phyloP scores from a whole-genome alignment of 1,140 invertebrate genomes.

The Galleria mellonella region DNA sequence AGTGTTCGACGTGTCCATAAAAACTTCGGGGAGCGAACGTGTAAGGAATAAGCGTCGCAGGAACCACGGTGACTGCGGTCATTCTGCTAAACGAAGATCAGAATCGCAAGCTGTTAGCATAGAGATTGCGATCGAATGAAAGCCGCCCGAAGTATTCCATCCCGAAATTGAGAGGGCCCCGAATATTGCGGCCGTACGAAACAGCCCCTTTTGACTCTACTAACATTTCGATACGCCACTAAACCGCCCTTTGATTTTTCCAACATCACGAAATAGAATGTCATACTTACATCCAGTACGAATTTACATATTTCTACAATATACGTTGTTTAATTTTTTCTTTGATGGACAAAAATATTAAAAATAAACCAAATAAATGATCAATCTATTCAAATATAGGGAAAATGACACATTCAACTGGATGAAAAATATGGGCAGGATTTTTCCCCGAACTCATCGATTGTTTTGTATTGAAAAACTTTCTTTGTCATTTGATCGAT shows the following conservation, averaged over 20 bases:
- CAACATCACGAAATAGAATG: slow-evolving; percentile 2
- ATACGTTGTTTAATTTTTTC: not conserved
- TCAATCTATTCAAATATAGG: slow-evolving; percentile 18
- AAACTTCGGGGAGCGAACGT: slow-evolving; percentile 67
- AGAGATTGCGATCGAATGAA: slow-evolving; percentile 73
- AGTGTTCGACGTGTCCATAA: slow-evolving; percentile 54
- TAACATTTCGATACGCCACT: slow-evolving; percentile 45
- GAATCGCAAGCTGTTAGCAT: slow-evolving; percentile 73
- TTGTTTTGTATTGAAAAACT: slow-evolving; percentile 63
- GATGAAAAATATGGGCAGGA: slow-evolving; percentile 20
- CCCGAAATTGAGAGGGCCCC: slow-evolving; percentile 55
- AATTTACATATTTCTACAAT: slow-evolving; percentile 17
- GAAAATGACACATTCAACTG: slow-evolving; percentile 24
- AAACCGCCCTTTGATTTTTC: slow-evolving; percentile 44
- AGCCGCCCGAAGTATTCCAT: slow-evolving; percentile 65
- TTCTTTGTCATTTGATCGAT: slow-evolving; percentile 72
- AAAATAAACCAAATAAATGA: not conserved
- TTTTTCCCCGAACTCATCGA: slow-evolving; percentile 52
- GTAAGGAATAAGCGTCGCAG: slow-evolving; percentile 68
- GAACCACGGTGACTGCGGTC: slow-evolving; percentile 64
- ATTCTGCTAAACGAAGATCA: slow-evolving; percentile 73
- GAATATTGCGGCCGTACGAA: slow-evolving; percentile 59
- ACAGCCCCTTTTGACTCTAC: slow-evolving; percentile 56
- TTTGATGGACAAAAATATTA: not conserved
- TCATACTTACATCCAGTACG: slow-evolving; percentile 8